Percentiles rank a stretch among this genome's conserved stretches.
These are phyloP conservation scores for Casuarius casuarius DNA, from an alignment of 2,113 vertebrate genomes.

Conservation along the genomic window DNA sequence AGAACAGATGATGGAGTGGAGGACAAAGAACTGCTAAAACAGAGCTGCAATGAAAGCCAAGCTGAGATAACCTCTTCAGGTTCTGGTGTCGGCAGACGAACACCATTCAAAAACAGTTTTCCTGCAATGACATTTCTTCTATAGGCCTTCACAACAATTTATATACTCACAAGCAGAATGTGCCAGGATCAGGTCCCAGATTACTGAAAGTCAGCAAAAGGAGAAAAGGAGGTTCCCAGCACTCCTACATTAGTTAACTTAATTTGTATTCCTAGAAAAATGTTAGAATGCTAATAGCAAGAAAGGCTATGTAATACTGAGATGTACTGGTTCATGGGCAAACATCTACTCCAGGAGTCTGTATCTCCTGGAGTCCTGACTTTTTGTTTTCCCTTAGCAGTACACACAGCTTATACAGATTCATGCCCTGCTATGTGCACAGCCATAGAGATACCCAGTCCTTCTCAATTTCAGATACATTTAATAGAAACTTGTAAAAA, in stretches of 20 bases:
- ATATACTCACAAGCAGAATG: neutral
- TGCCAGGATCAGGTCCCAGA: neutral
- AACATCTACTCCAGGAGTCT: neutral
- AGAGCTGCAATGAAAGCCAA: conserved; percentile 55
- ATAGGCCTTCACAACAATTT: conserved; percentile 41
- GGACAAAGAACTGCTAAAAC: conserved; percentile 63
- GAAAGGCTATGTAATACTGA: neutral
- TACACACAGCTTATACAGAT: neutral
- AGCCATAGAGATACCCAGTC: neutral
- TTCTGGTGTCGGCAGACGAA: conserved; percentile 46
- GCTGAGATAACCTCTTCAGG: conserved; percentile 36
- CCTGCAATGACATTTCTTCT: conserved; percentile 40
- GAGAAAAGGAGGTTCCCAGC: neutral
- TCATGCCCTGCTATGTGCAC: neutral
- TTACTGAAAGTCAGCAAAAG: neutral
- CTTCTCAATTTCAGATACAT: neutral
- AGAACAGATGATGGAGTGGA: conserved; percentile 41
- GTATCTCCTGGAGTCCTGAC: neutral
- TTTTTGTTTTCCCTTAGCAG: neutral
- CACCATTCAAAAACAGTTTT: conserved; percentile 49
- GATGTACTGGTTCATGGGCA: neutral
- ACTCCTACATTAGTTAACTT: neutral
- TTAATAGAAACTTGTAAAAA: neutral
- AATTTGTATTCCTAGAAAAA: conserved; percentile 19
- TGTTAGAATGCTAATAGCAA: neutral